These are phyloP conservation scores for Grammomys dolichurus DNA, from an alignment of 2,113 vertebrate species.

Conservation along the genomic window DNA sequence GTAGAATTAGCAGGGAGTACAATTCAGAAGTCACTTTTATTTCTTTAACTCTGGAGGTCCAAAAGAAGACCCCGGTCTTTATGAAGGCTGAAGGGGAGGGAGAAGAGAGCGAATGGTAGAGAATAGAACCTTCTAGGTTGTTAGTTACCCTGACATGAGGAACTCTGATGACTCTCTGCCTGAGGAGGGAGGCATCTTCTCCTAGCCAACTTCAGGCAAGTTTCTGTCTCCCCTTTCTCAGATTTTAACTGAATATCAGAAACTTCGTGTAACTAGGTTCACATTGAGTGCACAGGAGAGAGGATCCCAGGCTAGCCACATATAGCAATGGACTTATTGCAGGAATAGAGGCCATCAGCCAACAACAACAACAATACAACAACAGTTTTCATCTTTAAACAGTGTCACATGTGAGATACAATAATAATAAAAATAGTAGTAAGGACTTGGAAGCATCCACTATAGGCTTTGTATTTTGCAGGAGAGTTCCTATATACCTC, in stretches of 20 bases:
- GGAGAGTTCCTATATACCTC: not conserved
- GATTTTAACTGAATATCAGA: not conserved
- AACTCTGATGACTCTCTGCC: not conserved
- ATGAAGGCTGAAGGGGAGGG: not conserved
- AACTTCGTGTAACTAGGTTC: not conserved
- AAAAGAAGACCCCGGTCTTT: not conserved
- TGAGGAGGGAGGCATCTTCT: not conserved
- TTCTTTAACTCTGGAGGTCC: not conserved
- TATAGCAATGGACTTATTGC: not conserved
- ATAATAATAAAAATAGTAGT: not conserved
- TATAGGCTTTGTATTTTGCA: not conserved
- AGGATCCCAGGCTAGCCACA: not conserved
- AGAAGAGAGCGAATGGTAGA: not conserved
- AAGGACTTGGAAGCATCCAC: not conserved
- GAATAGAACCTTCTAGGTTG: not conserved
- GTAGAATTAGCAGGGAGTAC: not conserved
- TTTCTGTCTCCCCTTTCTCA: constrained; percentile 14
- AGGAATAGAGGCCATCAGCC: not conserved
- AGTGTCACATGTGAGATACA: not conserved
- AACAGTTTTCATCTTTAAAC: not conserved
- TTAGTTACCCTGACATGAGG: not conserved
- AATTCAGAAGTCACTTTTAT: not conserved
- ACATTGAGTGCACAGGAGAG: not conserved
- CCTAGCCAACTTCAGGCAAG: not conserved
- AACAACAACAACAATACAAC: not conserved